Conservation (phyloP, 2,113 vertebrate genomes). For the Pantherophis guttatus region DNA sequence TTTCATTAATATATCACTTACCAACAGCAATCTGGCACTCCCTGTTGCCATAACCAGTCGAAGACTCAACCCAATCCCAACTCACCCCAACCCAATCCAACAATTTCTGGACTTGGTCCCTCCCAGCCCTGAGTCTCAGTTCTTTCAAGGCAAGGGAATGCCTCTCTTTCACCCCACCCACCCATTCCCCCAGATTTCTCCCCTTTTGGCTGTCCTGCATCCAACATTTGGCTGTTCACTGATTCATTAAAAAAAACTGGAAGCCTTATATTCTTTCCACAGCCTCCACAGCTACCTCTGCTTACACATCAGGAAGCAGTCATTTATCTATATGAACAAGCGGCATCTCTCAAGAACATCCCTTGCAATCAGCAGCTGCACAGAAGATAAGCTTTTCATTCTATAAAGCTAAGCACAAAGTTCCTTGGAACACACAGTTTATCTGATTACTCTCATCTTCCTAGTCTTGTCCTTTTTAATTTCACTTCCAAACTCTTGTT, state of each 20-base stretch:
- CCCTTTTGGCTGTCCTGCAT: neutral
- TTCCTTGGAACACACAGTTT: neutral
- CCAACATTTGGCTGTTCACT: neutral
- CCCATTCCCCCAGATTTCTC: neutral
- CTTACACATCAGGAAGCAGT: neutral
- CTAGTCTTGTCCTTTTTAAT: neutral
- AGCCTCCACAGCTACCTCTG: neutral
- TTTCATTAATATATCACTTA: neutral
- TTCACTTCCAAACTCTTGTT: neutral
- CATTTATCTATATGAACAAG: neutral
- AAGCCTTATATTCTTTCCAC: neutral
- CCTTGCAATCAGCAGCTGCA: neutral
- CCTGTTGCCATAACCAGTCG: neutral
- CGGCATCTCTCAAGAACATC: neutral
- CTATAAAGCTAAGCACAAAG: neutral
- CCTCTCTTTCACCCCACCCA: neutral
- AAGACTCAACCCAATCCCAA: neutral
- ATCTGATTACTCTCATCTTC: neutral
- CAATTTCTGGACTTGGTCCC: neutral
- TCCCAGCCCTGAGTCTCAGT: neutral
- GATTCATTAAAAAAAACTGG: neutral
- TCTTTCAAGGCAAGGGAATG: neutral
- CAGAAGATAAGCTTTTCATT: neutral
- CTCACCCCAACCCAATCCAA: neutral
- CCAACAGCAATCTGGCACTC: neutral